A percentile compares a stretch with the other conserved stretches of the same genome.
Conservation (phyloP, 2,888 invertebrate species). For the Oligia strigilis region DNA sequence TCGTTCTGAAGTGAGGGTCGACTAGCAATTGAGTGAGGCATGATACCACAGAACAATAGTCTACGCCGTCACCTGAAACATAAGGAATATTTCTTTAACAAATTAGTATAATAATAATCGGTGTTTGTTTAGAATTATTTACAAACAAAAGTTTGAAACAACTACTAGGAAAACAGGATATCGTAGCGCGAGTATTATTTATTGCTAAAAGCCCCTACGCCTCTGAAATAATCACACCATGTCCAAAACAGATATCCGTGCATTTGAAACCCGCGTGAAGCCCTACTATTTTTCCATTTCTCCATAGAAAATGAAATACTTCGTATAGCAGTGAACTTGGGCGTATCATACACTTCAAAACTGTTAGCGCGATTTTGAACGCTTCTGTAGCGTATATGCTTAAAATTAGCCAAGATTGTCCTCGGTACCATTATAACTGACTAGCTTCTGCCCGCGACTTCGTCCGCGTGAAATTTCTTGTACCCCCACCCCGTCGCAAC, state of each 20-base stretch:
- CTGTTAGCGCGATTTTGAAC: neutral
- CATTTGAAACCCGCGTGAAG: neutral
- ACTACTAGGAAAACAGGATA: conserved; percentile 18
- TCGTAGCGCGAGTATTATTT: neutral
- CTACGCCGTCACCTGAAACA: conserved; percentile 94
- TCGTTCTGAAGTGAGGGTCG: conserved; percentile 95
- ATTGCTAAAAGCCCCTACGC: neutral
- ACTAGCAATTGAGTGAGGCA: conserved; percentile 96
- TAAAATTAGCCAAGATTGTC: no score
- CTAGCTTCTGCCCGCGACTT: no score
- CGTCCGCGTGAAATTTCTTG: no score
- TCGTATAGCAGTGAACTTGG: neutral
- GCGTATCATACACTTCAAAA: neutral
- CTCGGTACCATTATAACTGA: neutral
- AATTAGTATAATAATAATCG: neutral
- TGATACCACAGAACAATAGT: conserved; percentile 96
- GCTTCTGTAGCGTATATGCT: neutral
- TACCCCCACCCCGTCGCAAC: no score
- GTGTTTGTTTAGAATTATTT: conserved; percentile 3
- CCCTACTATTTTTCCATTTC: neutral
- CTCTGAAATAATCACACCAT: neutral
- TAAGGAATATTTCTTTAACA: neutral
- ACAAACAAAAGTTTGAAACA: neutral
- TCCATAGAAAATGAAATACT: neutral
- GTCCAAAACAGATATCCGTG: neutral